These are phyloP conservation scores for Cyaniris semiargus DNA, from an alignment of 2,888 invertebrate species.

Conservation along the genomic window DNA sequence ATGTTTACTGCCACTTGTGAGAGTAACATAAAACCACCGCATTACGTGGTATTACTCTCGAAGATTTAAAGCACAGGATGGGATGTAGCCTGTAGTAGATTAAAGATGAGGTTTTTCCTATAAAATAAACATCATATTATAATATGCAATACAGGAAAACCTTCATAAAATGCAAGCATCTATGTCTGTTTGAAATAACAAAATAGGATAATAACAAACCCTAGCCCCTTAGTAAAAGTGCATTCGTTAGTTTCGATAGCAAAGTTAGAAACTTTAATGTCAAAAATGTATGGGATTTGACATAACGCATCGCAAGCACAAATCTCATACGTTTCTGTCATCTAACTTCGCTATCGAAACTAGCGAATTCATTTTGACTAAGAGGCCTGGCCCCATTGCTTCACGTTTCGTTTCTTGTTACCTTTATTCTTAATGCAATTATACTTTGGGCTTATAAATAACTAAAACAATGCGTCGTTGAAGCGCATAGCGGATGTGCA, in stretches of 20 bases:
- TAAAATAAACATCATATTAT: neutral
- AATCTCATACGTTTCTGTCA: neutral
- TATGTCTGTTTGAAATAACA: too few relatives aligned
- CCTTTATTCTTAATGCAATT: neutral
- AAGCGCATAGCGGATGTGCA: neutral
- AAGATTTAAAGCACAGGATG: neutral
- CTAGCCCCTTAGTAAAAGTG: too few relatives aligned
- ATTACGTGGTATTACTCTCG: neutral
- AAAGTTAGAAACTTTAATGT: too few relatives aligned
- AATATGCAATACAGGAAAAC: too few relatives aligned
- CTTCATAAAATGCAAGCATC: too few relatives aligned
- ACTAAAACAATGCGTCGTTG: slow-evolving; percentile 2
- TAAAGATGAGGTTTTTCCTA: neutral
- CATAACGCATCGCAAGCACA: neutral
- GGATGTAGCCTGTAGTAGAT: neutral
- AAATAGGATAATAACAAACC: too few relatives aligned
- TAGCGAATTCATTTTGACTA: neutral
- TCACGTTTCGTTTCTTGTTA: neutral
- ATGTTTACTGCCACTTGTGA: slow-evolving; percentile 18
- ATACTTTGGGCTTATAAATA: neutral
- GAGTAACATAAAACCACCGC: neutral
- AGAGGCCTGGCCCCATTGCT: neutral
- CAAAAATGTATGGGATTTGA: too few relatives aligned
- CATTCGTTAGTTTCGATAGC: too few relatives aligned
- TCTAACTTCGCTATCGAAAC: neutral